Evolutionary conservation across 2,797 vertebrate species (phyloP).

Genomic region (Serranus cabrilla): DNA sequence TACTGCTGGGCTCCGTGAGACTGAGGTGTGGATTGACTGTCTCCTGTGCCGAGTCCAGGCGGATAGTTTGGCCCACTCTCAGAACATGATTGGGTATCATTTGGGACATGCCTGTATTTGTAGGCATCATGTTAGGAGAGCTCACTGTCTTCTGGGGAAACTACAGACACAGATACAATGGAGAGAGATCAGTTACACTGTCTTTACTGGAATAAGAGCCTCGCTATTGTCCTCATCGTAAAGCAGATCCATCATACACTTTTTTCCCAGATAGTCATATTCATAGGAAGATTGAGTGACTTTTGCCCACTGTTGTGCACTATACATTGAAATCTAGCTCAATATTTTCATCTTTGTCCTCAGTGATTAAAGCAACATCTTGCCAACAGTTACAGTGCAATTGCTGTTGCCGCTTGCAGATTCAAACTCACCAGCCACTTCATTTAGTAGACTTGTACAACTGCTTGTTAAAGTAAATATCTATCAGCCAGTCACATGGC

Average conservation of each 20-base stretch:
- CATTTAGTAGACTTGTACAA: too few relatives aligned
- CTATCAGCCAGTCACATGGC: too few relatives aligned
- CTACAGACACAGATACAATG: slow-evolving; percentile 43
- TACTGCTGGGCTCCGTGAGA: slow-evolving; percentile 29
- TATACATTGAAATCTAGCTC: background rate
- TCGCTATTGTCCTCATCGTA: slow-evolving; percentile 34
- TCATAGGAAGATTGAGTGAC: background rate
- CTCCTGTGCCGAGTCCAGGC: slow-evolving; percentile 67
- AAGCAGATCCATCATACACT: background rate
- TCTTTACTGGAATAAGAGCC: slow-evolving; percentile 11
- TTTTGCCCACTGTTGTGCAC: background rate
- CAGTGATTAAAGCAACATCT: background rate
- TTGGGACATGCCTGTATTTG: slow-evolving; percentile 83
- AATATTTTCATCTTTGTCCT: background rate
- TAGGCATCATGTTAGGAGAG: slow-evolving; percentile 72
- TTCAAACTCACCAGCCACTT: too few relatives aligned
- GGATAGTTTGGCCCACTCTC: slow-evolving; percentile 86
- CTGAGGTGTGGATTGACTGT: slow-evolving; percentile 35
- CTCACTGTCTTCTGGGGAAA: slow-evolving; percentile 40
- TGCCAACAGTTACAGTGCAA: background rate
- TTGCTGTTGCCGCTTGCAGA: background rate
- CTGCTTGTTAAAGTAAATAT: too few relatives aligned
- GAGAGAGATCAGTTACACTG: slow-evolving; percentile 44
- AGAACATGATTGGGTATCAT: slow-evolving; percentile 87
- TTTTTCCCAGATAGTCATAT: slow-evolving; percentile 19